Percentiles rank a stretch among this genome's conserved stretches.
phyloP scores from a whole-genome alignment of 2,113 vertebrate species.

The Toxotes jaculatrix region DNA sequence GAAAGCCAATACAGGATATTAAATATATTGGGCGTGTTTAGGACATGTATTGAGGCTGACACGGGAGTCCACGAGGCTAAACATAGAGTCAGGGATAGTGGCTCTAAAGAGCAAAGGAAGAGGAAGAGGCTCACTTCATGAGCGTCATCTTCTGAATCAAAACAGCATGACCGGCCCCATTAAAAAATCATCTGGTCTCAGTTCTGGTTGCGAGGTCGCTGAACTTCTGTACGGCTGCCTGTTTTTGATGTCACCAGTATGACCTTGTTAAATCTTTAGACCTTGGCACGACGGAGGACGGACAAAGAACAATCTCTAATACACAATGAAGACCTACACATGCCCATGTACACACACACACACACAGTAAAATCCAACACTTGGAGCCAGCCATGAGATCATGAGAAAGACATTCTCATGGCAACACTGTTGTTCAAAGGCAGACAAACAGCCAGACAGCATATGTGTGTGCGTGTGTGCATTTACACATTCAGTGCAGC shows the following conservation, averaged over 20 bases:
- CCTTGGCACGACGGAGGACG: slow-evolving; percentile 6
- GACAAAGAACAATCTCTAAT: neutral
- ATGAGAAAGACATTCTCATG: slow-evolving; percentile 56
- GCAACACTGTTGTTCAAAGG: slow-evolving; percentile 40
- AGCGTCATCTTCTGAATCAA: slow-evolving; percentile 39
- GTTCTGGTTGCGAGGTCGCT: slow-evolving; percentile 40
- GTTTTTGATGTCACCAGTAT: slow-evolving; percentile 36
- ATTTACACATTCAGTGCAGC: slow-evolving; percentile 23
- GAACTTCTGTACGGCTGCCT: slow-evolving; percentile 30
- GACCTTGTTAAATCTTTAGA: slow-evolving; percentile 24
- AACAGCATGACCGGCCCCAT: slow-evolving; percentile 26
- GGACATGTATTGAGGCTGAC: slow-evolving; percentile 38
- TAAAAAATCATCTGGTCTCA: slow-evolving; percentile 42
- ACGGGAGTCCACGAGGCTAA: slow-evolving; percentile 32
- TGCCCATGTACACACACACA: neutral
- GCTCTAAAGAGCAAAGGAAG: slow-evolving; percentile 23
- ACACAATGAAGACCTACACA: slow-evolving; percentile 8
- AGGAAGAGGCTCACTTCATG: slow-evolving; percentile 18
- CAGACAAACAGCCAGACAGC: slow-evolving; percentile 43
- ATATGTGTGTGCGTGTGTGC: slow-evolving; percentile 9
- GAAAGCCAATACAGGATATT: slow-evolving; percentile 55
- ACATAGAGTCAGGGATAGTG: slow-evolving; percentile 47
- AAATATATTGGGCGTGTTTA: slow-evolving; percentile 50
- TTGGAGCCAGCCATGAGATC: slow-evolving; percentile 52
- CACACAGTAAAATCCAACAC: slow-evolving; percentile 31